Conservation (phyloP, 1,140 invertebrate genomes). For the Vollenhovia emeryi region DNA sequence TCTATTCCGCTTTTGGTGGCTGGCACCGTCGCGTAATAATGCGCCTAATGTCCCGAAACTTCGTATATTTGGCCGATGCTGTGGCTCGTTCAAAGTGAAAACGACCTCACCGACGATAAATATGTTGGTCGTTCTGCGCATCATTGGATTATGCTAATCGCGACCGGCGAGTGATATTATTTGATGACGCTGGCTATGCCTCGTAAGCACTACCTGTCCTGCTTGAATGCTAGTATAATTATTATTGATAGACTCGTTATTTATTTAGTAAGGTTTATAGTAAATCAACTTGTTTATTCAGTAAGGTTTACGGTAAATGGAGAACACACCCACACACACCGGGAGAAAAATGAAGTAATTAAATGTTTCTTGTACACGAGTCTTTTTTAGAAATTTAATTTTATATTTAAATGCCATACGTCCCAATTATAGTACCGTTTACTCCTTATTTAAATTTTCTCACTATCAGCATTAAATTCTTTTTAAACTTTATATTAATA, state of each 20-base stretch:
- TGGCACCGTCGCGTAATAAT: slow-evolving; percentile 71
- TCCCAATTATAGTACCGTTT: neutral
- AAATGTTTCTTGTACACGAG: neutral
- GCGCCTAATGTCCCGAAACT: slow-evolving; percentile 70
- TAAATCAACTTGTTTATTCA: neutral
- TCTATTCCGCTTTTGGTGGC: slow-evolving; percentile 71
- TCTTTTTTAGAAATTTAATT: neutral
- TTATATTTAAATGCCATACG: neutral
- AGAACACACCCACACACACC: no score
- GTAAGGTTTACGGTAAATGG: neutral
- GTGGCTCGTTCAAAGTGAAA: slow-evolving; percentile 65
- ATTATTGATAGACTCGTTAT: slow-evolving; percentile 25
- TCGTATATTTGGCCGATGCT: slow-evolving; percentile 58
- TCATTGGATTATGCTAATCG: slow-evolving; percentile 79
- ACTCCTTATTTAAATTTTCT: neutral
- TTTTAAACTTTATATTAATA: neutral
- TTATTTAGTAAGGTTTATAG: neutral
- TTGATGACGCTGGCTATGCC: slow-evolving; percentile 29
- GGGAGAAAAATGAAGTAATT: neutral
- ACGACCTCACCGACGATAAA: slow-evolving; percentile 68
- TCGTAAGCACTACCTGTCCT: slow-evolving; percentile 39
- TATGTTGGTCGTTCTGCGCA: slow-evolving; percentile 65
- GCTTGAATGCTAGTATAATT: slow-evolving; percentile 12
- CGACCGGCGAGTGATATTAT: slow-evolving; percentile 66
- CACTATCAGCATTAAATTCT: neutral